Base-by-base conservation (phyloP, 2,113 vertebrate genomes). In the Misgurnus mizolepis region DNA sequence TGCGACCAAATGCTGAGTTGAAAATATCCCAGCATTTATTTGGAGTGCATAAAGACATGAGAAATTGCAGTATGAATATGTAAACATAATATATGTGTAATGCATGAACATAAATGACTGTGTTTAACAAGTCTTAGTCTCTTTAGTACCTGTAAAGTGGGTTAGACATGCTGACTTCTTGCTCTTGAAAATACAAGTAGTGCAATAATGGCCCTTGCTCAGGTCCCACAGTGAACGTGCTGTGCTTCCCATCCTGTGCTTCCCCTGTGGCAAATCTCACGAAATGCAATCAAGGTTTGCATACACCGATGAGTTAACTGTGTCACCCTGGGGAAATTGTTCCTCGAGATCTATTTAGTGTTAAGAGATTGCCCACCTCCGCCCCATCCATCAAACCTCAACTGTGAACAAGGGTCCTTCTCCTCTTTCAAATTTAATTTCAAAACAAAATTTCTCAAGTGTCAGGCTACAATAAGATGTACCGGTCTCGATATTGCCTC, bases 271-370 rank as follows among this genome's bases (percentile, higher is more conserved):
- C 55, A 78, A 67, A 58, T 75, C 43, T 80, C 45, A 61, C 80
- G 43, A 84, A 86, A 84, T 81, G 78, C 75, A 86, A 83, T 79
- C 61, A 70, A 65, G 53, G 80, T 87, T 87, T 83, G 82, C 62
- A 79, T 88, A 81, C 78, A 40, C 62, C 75, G 62, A 81, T 79
- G 60, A 41, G 66, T 65, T 69, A 71, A 74, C 71, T 43, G 83
- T 74, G 73, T 80, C 84, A 81, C 22, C 81, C 80, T 70, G 34
- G 81, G 53, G 60, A 83, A 86, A 76, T 67, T 17, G 86, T 84
- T 85, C 78, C 82, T 77, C 82, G 56, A 80, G 88, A 87, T 87
- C 74, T 68, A 82, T 84, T 80, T 60, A 81, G 76, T 79, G 67
- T 76, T 67, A 80, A 62, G 60, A 83, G 80, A 81, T 71, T 58